A percentile compares a stretch with the other conserved stretches of the same genome.
Conservation (phyloP, 2,888 invertebrate genomes). For the Rugalucina vietnamica region DNA sequence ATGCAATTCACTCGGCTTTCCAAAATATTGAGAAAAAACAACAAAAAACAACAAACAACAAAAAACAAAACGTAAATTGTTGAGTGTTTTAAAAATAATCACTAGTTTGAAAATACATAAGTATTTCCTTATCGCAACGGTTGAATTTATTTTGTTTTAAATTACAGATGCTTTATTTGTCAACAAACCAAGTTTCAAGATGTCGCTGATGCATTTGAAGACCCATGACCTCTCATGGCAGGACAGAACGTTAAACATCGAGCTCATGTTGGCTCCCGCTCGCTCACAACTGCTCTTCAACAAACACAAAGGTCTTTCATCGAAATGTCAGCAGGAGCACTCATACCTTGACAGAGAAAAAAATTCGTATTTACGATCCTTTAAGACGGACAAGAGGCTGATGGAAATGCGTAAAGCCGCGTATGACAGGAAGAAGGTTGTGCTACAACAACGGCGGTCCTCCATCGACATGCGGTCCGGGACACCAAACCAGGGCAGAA, state of each 20-base stretch:
- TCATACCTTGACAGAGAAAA: slow-evolving; percentile 69
- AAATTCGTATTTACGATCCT: slow-evolving; percentile 64
- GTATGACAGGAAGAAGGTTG: slow-evolving; percentile 51
- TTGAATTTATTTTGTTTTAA: no score
- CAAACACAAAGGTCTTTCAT: slow-evolving; percentile 74
- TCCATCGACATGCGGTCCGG: slow-evolving; percentile 35
- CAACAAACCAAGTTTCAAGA: slow-evolving; percentile 31
- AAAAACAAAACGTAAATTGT: no score
- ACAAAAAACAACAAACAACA: no score
- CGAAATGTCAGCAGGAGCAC: slow-evolving; percentile 65
- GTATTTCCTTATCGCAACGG: no score
- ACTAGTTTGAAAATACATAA: no score
- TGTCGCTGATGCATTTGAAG: slow-evolving; percentile 70
- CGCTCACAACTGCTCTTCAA: slow-evolving; percentile 73
- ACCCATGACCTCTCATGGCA: slow-evolving; percentile 75
- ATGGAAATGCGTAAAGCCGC: slow-evolving; percentile 64
- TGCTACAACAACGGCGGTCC: slow-evolving; percentile 45
- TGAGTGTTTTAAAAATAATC: no score
- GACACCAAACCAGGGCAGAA: background rate
- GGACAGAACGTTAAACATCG: slow-evolving; percentile 75
- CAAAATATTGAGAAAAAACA: no score
- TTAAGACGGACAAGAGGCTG: slow-evolving; percentile 66
- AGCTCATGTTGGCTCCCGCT: slow-evolving; percentile 73
- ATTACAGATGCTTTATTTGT: no score
- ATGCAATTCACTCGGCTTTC: no score